Evolutionary conservation across 2,797 vertebrate species (phyloP).

Genomic region (Paratrypauchen microcephalus): DNA sequence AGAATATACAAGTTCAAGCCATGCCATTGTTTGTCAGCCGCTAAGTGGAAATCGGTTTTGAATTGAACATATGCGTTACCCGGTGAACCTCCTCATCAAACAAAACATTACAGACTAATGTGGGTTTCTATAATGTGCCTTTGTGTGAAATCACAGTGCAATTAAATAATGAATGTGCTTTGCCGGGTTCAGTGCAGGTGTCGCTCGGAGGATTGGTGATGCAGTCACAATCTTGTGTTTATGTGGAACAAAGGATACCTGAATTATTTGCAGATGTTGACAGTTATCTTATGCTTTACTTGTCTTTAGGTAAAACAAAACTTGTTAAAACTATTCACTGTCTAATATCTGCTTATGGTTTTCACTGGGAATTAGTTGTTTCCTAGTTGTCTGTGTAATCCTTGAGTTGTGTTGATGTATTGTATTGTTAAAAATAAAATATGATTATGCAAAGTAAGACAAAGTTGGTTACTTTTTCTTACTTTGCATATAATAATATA

Average conservation of each 20-base stretch:
- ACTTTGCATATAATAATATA: too few relatives aligned
- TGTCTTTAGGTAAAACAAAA: background rate
- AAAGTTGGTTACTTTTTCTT: too few relatives aligned
- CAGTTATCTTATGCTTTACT: background rate
- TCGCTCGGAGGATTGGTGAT: slow-evolving; percentile 36
- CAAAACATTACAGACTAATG: slow-evolving; percentile 41
- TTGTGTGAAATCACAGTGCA: slow-evolving; percentile 43
- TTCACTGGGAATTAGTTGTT: too few relatives aligned
- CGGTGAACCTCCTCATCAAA: slow-evolving; percentile 43
- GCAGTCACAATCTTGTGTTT: slow-evolving; percentile 46
- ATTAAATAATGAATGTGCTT: slow-evolving; percentile 54
- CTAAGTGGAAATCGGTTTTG: slow-evolving; percentile 28
- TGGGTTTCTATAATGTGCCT: slow-evolving; percentile 31
- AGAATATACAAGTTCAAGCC: slow-evolving; percentile 51
- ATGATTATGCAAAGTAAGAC: too few relatives aligned
- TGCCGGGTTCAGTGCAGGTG: slow-evolving; percentile 47
- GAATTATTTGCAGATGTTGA: background rate
- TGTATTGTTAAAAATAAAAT: too few relatives aligned
- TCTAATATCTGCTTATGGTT: too few relatives aligned
- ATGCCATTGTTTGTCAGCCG: slow-evolving; percentile 34
- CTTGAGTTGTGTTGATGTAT: too few relatives aligned
- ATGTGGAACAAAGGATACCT: slow-evolving; percentile 40
- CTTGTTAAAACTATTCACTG: background rate
- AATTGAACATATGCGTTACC: slow-evolving; percentile 24
- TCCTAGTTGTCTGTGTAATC: too few relatives aligned